Base-by-base conservation (phyloP, 1,140 invertebrate species). In the Heliothis subflexa region DNA sequence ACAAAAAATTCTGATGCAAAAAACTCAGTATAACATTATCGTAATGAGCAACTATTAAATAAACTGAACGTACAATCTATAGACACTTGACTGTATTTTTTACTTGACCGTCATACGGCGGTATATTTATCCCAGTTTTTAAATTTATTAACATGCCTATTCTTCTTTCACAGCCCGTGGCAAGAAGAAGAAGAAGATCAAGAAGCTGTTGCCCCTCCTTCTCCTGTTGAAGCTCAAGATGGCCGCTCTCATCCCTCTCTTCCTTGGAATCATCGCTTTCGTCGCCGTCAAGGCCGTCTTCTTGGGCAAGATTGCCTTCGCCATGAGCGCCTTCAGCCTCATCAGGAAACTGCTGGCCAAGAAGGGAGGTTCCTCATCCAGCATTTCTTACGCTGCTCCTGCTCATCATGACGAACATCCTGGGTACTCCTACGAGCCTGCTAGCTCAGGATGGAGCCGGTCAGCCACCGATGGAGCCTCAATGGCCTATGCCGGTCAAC, bases 221-320 rank as follows among this genome's bases (percentile, higher is more conserved):
- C 95, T 98, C 78, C 95, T 98, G 47, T 93, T 98, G 91, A 97
- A 97, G 87, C 85, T 98, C 92, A 98, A 98, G 92, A 96, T 97
- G 45, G 97, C 97, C 10, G 96, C 96, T 10, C 94, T 98, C n/a
- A 96, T 97, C 78, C 97, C 97, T 11, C 93, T 98, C 55, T 96
- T 96, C 76, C 95, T 98, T 10, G 97, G 97, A 71, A 96, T 96
- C 85, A 95, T 98, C 72, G 97, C 97, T 14, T 95, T 98, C 49
- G 95, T 97, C 14, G 97, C 97, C 10, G 96, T 98, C 94, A 98
- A 98, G 95, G 97, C 97, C 14, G 95, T 98, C 59, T 95, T 98
- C 83, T 95, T 98, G 78, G 97, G 97, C 85, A 98, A 98, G 91
- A 96, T 98, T 59, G 97, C 97, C 10, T 95, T 98, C 40, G 96